phyloP scores from a whole-genome alignment of 2,113 vertebrate genomes.

The Atlantisia rogersi region DNA sequence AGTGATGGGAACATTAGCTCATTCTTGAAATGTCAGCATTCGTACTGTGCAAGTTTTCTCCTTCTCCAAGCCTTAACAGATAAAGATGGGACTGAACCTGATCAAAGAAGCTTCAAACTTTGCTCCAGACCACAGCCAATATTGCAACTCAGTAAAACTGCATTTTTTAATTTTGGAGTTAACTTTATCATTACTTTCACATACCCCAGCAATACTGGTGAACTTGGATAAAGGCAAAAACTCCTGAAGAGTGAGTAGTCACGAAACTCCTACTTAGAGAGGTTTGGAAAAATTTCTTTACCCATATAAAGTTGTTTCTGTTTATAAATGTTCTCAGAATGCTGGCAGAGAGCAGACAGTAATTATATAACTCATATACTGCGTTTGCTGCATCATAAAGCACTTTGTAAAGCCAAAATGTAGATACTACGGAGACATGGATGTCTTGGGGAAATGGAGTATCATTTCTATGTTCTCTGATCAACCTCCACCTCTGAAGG shows the following conservation, averaged over 20 bases:
- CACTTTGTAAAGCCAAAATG: constrained; percentile 12
- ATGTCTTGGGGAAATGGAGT: neutral
- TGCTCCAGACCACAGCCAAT: neutral
- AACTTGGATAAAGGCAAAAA: neutral
- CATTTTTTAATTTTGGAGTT: neutral
- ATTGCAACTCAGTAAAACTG: neutral
- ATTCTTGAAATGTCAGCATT: constrained; percentile 8
- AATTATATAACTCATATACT: neutral
- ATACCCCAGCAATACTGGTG: neutral
- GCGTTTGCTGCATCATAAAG: neutral
- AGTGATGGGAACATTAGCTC: neutral
- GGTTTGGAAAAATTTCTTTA: neutral
- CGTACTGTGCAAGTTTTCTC: neutral
- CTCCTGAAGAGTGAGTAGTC: neutral
- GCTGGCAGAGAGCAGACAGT: neutral
- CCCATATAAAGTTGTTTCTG: neutral
- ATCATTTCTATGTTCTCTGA: neutral
- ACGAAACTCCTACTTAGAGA: neutral
- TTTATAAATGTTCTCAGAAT: neutral
- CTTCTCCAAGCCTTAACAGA: neutral
- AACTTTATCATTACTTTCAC: neutral
- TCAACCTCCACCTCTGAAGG: neutral
- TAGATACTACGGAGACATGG: neutral
- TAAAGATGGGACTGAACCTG: neutral
- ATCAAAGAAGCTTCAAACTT: neutral